phyloP scores from a whole-genome alignment of 2,797 vertebrate species.

The Sebastes itinus region DNA sequence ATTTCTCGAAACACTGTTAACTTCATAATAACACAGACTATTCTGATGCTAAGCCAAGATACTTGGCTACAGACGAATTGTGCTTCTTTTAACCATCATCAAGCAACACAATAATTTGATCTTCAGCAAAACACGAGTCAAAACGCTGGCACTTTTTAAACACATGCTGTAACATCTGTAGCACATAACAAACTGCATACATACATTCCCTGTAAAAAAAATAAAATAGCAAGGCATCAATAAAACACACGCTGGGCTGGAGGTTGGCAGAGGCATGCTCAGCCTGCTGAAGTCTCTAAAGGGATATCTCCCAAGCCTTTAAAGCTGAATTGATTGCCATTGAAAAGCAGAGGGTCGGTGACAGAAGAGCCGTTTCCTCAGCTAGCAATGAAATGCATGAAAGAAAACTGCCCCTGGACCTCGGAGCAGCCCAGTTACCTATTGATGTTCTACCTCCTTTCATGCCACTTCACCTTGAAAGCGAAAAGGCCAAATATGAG shows the following conservation, averaged over 20 bases:
- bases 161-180: background rate
- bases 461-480: constrained; percentile 78
- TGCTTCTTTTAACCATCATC: background rate
- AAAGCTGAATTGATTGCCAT: constrained; percentile 78
- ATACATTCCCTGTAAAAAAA: constrained; percentile 2
- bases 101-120: background rate
- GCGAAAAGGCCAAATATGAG: constrained; percentile 72
- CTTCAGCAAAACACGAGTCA: background rate
- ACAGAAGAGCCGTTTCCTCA: constrained; percentile 66
- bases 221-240: constrained; percentile 25
- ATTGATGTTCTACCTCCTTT: constrained; percentile 78
- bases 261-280: constrained; percentile 27
- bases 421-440: constrained; percentile 58
- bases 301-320: constrained; percentile 57
- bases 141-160: background rate
- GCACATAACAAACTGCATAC: background rate
- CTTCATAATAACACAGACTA: background rate
- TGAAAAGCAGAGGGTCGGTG: constrained; percentile 70
- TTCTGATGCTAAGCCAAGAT: background rate
- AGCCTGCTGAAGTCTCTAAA: constrained; percentile 41
- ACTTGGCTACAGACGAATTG: background rate
- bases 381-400: constrained; percentile 58
- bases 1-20: background rate
- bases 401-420: constrained; percentile 67
- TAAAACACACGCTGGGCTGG: constrained; percentile 21